Base-by-base conservation (phyloP, 2,888 invertebrate species). In the Melanargia galathea region DNA sequence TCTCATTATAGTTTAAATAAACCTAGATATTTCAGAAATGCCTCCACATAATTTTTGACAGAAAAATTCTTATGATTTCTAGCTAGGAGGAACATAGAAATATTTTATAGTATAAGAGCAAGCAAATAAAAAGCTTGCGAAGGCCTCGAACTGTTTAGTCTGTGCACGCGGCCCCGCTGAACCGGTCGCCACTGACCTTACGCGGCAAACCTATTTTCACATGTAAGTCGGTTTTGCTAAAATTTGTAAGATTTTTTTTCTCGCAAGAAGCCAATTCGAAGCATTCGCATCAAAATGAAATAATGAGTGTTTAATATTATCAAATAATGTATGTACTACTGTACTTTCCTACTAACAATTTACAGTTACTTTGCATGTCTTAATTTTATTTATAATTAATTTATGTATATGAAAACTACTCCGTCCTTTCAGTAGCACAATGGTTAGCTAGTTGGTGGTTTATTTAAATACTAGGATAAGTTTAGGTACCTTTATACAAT, bases 121-220 rank as follows among this genome's bases (percentile, higher is more conserved):
- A 77, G 76, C 76, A 79, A 77, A 86, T 84, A 88, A 83, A 89
- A 87, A 84, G 83, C 77, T 75, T 79, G 73, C 69, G 65, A 75
- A 84, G 84, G 81, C 83, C 82, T 83, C 84, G 80, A 81, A 82
- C 82, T 78, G 86, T 84, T 88, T 87, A 90, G 90, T 90, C 82
- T 80, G 81, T 78, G 77, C 72, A 73, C 76, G 80, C 80, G 79
- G 78, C 77, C 79, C 75, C 79, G 77, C 71, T 75, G 77, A 80
- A 85, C 81, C 84, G 84, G 89, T 86, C 84, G 88, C 76, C 71
- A 70, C 71, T 78, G 76, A 80, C 82, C 77, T 75, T 69, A 66
- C 56, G 51, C 60, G 58, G 59, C 60, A 54, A 58, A 64, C 61
- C 67, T 51, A 65, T 63, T 58, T 45, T 57, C 54, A 35, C 74